A percentile compares a stretch with the other conserved stretches of the same genome.
Evolutionary conservation across 2,113 vertebrate genomes (phyloP).

Genomic region (Tyto alba): DNA sequence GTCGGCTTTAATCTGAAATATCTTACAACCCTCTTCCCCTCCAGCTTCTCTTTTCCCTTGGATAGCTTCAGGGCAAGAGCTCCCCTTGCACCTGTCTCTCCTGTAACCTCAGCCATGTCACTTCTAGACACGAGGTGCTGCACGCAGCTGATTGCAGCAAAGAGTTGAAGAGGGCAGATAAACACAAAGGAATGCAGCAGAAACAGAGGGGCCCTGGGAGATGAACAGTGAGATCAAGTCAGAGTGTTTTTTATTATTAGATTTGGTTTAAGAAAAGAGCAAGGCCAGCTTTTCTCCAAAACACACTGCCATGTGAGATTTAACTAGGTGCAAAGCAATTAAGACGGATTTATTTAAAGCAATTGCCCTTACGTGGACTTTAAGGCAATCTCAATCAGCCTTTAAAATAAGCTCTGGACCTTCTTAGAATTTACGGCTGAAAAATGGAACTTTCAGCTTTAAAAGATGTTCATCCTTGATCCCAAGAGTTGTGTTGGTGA

Average conservation of each 20-base stretch:
- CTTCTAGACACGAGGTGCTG: slow-evolving; percentile 63
- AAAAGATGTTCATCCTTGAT: not conserved
- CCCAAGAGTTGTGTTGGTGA: not conserved
- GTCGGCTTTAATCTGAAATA: slow-evolving; percentile 84
- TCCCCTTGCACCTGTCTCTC: slow-evolving; percentile 79
- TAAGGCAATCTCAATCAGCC: not conserved
- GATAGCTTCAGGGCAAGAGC: slow-evolving; percentile 66
- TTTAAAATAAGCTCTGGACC: not conserved
- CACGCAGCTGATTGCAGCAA: slow-evolving; percentile 49
- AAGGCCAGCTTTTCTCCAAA: not conserved
- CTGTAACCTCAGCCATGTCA: slow-evolving; percentile 68
- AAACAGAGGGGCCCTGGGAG: slow-evolving; percentile 40
- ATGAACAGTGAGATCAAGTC: slow-evolving; percentile 20
- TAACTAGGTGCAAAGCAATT: not conserved
- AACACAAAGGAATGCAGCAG: slow-evolving; percentile 70
- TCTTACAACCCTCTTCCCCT: slow-evolving; percentile 73
- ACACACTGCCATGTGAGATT: not conserved
- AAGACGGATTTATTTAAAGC: not conserved
- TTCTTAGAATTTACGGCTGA: not conserved
- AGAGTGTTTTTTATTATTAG: not conserved
- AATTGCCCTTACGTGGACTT: not conserved
- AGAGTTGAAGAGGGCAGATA: slow-evolving; percentile 74
- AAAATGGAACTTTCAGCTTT: not conserved
- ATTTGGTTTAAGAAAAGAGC: not conserved
- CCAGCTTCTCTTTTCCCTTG: slow-evolving; percentile 54